Conservation (phyloP, 2,797 vertebrate species). For the Microctenopoma stevenorrisi region DNA sequence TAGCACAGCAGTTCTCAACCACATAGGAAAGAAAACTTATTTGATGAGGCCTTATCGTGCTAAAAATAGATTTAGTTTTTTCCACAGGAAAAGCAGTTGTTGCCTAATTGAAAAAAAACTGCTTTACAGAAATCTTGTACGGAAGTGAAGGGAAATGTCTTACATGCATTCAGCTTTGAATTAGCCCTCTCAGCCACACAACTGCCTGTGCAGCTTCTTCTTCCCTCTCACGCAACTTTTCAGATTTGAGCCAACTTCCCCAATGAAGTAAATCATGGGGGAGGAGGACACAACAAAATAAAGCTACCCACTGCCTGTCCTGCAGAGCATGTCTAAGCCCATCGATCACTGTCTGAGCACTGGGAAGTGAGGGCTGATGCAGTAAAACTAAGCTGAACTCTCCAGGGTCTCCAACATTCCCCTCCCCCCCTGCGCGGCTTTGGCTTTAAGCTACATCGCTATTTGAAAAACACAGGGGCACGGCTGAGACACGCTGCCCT, state of each 20-base stretch:
- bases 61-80: constrained; percentile 46
- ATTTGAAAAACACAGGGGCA: constrained; percentile 8
- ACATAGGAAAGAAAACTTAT: constrained; percentile 57
- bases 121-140: constrained; percentile 1
- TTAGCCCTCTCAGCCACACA: constrained; percentile 14
- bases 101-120: constrained; percentile 33
- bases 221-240: constrained; percentile 23
- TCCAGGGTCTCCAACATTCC: constrained; percentile 37
- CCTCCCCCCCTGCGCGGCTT: constrained; percentile 43
- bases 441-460: constrained; percentile 32
- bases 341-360: constrained; percentile 70
- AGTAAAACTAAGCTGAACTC: constrained; percentile 69
- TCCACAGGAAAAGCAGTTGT: constrained; percentile 42
- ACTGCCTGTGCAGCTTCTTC: constrained; percentile 5
- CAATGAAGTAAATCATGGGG: constrained; percentile 57
- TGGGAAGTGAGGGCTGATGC: constrained; percentile 61
- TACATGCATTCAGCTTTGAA: constrained; percentile 4
- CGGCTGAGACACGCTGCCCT: constrained; percentile 50
- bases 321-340: constrained; percentile 74
- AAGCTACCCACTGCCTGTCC: constrained; percentile 65
- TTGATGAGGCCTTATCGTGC: constrained; percentile 35
- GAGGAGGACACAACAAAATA: constrained; percentile 63
- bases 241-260: constrained; percentile 34
- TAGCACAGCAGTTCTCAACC: constrained; percentile 47
- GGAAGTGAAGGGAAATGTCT: constrained; percentile 1